These are phyloP conservation scores for Acrocephalus scirpaceus DNA, from an alignment of 2,797 vertebrate species.

Conservation along the genomic window DNA sequence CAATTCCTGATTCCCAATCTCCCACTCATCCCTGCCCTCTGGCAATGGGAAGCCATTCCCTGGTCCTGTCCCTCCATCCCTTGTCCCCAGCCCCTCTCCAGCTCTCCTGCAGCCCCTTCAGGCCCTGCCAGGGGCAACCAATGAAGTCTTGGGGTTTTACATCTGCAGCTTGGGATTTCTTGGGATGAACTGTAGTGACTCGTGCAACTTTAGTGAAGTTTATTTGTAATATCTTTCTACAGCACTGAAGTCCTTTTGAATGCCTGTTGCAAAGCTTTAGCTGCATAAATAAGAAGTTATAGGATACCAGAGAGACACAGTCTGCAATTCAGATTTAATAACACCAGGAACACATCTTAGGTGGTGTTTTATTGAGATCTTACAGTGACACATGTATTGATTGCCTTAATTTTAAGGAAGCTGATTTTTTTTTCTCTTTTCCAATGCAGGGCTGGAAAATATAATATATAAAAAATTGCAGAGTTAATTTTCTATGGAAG, in stretches of 20 bases:
- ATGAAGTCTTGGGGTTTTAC: neutral
- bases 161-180: neutral
- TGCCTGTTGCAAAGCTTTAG: neutral
- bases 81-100: neutral
- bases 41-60: neutral
- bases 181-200: neutral
- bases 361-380: neutral
- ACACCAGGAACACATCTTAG: neutral
- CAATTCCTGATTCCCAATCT: neutral
- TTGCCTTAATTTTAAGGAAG: neutral
- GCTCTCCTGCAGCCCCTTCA: neutral
- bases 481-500: neutral
- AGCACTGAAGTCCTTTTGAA: neutral
- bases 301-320: neutral
- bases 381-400: neutral
- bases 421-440: neutral
- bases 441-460: neutral
- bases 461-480: neutral
- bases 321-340: neutral
- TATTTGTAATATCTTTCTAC: neutral
- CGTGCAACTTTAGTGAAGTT: rapidly evolving
- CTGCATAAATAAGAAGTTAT: neutral
- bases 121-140: rapidly evolving
- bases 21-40: rapidly evolving
- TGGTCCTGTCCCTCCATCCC: rapidly evolving